phyloP scores from a whole-genome alignment of 1,140 invertebrate genomes.

The Dufourea novaeangliae region DNA sequence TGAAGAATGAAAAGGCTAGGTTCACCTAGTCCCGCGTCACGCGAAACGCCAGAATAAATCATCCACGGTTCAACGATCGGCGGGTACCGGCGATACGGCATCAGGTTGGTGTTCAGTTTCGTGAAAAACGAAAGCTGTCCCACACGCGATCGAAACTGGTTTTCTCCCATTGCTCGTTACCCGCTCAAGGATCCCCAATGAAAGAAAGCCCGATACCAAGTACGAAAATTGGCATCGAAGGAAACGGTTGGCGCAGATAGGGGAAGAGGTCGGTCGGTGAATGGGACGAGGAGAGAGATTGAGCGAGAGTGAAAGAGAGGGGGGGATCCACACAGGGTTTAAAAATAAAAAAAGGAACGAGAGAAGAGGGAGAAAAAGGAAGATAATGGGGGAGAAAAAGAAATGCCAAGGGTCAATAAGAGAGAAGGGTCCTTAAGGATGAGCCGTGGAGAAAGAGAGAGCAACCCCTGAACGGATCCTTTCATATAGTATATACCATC shows the following conservation, averaged over 20 bases:
- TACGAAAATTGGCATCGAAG: slow-evolving; percentile 19
- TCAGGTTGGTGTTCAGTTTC: background rate
- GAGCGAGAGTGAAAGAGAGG: background rate
- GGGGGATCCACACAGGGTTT: background rate
- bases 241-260: slow-evolving; percentile 19
- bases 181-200: slow-evolving; percentile 35
- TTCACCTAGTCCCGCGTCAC: background rate
- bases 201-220: slow-evolving; percentile 10
- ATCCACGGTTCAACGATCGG: background rate
- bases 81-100: background rate
- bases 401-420: slow-evolving; percentile 52
- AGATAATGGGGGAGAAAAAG: background rate
- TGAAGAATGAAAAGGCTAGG: background rate
- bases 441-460: slow-evolving; percentile 11
- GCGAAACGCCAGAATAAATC: slow-evolving; percentile 28
- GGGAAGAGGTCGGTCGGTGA: background rate
- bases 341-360: background rate
- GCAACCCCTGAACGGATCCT: slow-evolving; percentile 42
- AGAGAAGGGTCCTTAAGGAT: slow-evolving; percentile 53
- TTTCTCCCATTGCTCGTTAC: slow-evolving; percentile 41
- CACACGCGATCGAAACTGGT: background rate
- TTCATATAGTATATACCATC: slow-evolving; percentile 53
- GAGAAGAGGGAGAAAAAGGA: background rate
- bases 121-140: slow-evolving; percentile 11
- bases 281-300: background rate